These are phyloP conservation scores for Pardalotus punctatus DNA, from an alignment of 2,113 vertebrate species.

Conservation along the genomic window DNA sequence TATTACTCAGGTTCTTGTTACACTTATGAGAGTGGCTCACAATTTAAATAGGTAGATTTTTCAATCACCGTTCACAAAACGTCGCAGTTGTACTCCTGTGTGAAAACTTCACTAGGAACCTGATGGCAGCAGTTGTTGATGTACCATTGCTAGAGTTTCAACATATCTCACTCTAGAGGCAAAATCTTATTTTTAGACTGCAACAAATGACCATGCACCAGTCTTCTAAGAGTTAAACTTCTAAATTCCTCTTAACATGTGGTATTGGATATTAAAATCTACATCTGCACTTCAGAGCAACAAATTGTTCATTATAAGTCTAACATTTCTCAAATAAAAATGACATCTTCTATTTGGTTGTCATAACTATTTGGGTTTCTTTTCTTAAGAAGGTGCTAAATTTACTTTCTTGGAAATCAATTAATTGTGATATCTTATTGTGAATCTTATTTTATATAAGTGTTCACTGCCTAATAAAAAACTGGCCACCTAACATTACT, in stretches of 20 bases:
- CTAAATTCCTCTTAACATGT: not conserved
- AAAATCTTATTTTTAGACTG: not conserved
- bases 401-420: not conserved
- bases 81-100: not conserved
- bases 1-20: not conserved
- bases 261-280: not conserved
- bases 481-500: not conserved
- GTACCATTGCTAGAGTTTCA: not conserved
- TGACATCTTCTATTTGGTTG: not conserved
- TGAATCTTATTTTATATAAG: not conserved
- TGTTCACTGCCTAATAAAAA: not conserved
- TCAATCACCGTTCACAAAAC: not conserved
- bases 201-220: not conserved
- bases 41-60: not conserved
- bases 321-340: not conserved
- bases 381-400: not conserved
- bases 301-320: not conserved
- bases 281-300: not conserved
- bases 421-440: not conserved
- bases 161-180: not conserved
- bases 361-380: not conserved
- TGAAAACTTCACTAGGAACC: not conserved
- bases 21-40: not conserved
- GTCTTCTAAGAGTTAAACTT: not conserved
- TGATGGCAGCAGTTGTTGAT: not conserved